Evolutionary conservation across 2,888 invertebrate species (phyloP).

Genomic region (Catocala sponsa): DNA sequence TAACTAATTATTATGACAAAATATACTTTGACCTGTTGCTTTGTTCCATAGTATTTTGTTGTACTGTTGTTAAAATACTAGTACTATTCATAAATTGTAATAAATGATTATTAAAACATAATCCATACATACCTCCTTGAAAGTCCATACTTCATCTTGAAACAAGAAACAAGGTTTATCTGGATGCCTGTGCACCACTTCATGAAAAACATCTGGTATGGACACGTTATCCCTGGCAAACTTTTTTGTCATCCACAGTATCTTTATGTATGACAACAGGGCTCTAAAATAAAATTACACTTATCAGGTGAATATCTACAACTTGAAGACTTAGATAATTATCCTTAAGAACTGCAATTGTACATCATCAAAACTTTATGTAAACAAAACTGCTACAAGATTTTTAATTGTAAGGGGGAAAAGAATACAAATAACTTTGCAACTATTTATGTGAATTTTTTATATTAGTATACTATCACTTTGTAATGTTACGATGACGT

Average conservation of each 20-base stretch:
- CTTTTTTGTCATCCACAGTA: constrained; percentile 89
- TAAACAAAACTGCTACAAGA: constrained; percentile 1
- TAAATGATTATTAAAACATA: too few species aligned
- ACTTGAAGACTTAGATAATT: too few species aligned
- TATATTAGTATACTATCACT: constrained; percentile 3
- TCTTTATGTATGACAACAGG: constrained; percentile 89
- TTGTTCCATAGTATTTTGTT: not conserved
- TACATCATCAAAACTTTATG: not conserved
- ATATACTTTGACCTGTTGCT: constrained; percentile 11
- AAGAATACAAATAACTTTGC: not conserved
- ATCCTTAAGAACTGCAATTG: constrained; percentile 1
- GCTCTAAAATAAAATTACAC: constrained; percentile 88
- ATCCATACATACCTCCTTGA: constrained; percentile 89
- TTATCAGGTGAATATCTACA: too few species aligned
- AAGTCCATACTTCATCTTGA: constrained; percentile 95
- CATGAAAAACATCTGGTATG: constrained; percentile 93
- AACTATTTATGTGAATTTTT: not conserved
- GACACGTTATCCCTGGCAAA: constrained; percentile 91
- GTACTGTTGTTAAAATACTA: too few species aligned
- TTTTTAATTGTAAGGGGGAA: not conserved
- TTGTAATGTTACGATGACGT: constrained; percentile 44
- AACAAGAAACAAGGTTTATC: constrained; percentile 94
- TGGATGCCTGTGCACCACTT: constrained; percentile 92
- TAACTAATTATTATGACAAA: constrained; percentile 25
- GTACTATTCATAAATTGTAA: too few species aligned